Evolutionary conservation across 1,140 invertebrate genomes (phyloP).

Genomic region (Coptotermes formosanus): DNA sequence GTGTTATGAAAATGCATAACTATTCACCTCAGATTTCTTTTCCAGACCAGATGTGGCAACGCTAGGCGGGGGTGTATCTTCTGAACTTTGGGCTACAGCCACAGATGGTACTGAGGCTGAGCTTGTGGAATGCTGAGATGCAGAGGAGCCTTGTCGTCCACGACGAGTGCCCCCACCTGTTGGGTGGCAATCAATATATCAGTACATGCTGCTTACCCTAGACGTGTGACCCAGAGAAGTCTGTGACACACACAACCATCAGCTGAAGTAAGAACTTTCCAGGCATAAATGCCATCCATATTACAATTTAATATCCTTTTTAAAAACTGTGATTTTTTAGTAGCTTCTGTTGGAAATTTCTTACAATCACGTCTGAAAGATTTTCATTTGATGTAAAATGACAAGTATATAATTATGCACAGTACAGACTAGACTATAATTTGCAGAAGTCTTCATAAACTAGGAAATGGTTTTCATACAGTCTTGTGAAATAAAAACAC

Average conservation of each 20-base stretch:
- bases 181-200: background rate
- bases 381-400: constrained; percentile 3
- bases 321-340: background rate
- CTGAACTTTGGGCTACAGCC: background rate
- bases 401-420: background rate
- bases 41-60: background rate
- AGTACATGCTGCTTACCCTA: background rate
- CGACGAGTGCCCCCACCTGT: constrained; percentile 29
- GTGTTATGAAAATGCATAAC: no score
- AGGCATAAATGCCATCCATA: background rate
- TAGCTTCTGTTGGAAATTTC: background rate
- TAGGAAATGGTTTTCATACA: constrained; percentile 1
- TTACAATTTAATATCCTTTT: background rate
- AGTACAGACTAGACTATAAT: background rate
- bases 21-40: constrained; percentile 11
- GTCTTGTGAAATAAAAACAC: constrained; percentile 2
- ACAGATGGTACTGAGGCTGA: background rate
- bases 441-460: constrained; percentile 11
- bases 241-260: constrained; percentile 4
- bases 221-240: background rate
- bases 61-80: background rate
- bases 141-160: constrained; percentile 27
- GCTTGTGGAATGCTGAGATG: constrained; percentile 9
- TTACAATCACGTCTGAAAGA: constrained; percentile 12
- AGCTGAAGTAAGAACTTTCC: constrained; percentile 15